Conservation (phyloP, 2,797 vertebrate species). For the Myotis daubentonii region DNA sequence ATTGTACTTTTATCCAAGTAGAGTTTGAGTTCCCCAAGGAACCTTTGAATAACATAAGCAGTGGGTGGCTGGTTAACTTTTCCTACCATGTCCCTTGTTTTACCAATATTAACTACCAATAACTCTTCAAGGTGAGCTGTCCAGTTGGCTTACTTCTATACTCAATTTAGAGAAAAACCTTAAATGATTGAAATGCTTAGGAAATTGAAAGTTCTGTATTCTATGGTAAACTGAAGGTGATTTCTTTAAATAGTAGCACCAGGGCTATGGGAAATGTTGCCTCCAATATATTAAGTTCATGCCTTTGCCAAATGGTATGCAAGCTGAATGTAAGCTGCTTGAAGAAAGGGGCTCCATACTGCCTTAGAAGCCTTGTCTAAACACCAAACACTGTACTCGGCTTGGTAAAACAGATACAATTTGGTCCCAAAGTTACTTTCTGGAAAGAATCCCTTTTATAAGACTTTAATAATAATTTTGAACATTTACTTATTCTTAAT, state of each 20-base stretch:
- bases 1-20: background rate
- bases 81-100: background rate
- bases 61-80: background rate
- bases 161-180: background rate
- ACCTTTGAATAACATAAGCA: background rate
- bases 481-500: background rate
- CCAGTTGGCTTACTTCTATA: background rate
- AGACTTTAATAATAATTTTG: background rate
- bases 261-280: background rate
- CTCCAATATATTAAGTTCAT: background rate
- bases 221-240: background rate
- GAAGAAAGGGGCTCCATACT: accelerated
- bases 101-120: background rate
- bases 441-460: background rate
- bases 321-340: accelerated
- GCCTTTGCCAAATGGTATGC: background rate
- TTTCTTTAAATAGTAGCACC: background rate
- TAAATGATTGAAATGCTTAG: background rate
- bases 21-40: background rate
- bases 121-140: background rate
- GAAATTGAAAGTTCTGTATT: background rate
- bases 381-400: accelerated
- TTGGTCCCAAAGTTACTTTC: background rate
- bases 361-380: background rate
- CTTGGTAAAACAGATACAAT: accelerated